Conservation (phyloP, 2,113 vertebrate genomes). For the Tyto alba region DNA sequence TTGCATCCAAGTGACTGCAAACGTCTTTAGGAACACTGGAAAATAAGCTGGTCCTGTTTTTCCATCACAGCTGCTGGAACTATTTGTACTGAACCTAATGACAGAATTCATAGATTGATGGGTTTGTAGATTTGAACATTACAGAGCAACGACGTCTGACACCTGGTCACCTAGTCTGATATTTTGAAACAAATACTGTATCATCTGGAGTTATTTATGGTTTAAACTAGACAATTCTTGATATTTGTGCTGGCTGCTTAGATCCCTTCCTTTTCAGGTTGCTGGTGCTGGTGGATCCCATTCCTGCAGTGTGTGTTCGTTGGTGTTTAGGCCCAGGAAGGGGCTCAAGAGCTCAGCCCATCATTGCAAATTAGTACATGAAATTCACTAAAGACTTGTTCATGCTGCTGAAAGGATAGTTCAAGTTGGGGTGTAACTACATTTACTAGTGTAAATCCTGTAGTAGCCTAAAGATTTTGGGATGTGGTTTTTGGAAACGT, state of each 20-base stretch:
- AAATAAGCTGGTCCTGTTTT: slow-evolving; percentile 11
- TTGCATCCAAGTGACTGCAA: background rate
- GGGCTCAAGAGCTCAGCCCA: background rate
- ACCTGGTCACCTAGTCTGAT: background rate
- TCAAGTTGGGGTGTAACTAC: background rate
- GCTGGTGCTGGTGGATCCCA: background rate
- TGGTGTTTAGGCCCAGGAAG: background rate
- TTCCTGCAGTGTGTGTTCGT: background rate
- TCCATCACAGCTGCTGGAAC: background rate
- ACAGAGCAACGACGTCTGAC: background rate
- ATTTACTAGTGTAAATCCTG: background rate
- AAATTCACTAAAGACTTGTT: background rate
- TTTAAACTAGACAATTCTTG: background rate
- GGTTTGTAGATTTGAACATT: background rate
- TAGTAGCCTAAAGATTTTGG: background rate
- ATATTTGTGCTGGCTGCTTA: background rate
- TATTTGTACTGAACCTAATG: background rate
- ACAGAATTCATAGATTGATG: background rate
- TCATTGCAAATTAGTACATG: background rate
- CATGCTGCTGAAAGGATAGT: background rate
- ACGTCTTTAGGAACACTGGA: background rate
- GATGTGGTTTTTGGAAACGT: background rate
- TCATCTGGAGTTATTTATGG: background rate
- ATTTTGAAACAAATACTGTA: background rate
- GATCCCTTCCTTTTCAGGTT: background rate